These are phyloP conservation scores for Nasonovia ribisnigri DNA, from an alignment of 2,888 invertebrate genomes.

Conservation along the genomic window DNA sequence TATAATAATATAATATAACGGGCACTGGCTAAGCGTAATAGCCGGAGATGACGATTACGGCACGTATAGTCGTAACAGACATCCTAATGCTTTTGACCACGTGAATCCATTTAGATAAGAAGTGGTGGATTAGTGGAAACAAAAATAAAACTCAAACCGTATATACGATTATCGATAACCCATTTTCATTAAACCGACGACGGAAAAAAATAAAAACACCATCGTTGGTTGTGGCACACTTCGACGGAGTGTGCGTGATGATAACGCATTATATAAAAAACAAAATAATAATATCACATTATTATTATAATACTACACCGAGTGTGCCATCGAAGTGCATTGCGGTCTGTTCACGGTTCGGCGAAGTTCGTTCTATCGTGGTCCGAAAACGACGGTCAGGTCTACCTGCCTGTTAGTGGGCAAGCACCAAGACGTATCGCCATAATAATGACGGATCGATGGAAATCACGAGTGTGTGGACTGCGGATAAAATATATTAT, in stretches of 20 bases:
- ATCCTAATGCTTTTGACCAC: background rate
- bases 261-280: background rate
- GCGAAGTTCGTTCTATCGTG: background rate
- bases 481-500: background rate
- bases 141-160: too few species aligned
- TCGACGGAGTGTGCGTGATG: background rate
- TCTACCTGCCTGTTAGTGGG: background rate
- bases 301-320: background rate
- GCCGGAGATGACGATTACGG: background rate
- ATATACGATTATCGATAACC: too few species aligned
- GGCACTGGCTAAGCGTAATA: background rate
- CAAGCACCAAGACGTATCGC: background rate
- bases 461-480: background rate
- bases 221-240: background rate
- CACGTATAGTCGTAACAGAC: background rate
- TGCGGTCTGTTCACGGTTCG: background rate
- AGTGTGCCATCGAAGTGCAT: background rate
- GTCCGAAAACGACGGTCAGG: background rate
- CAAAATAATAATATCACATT: too few species aligned
- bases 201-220: background rate
- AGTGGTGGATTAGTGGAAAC: too few species aligned
- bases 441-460: background rate
- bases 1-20: background rate
- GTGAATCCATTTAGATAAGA: background rate
- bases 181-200: background rate